A percentile compares a stretch with the other conserved stretches of the same genome.
These are phyloP conservation scores for Amniataba percoides DNA, from an alignment of 2,797 vertebrate genomes.

Conservation along the genomic window DNA sequence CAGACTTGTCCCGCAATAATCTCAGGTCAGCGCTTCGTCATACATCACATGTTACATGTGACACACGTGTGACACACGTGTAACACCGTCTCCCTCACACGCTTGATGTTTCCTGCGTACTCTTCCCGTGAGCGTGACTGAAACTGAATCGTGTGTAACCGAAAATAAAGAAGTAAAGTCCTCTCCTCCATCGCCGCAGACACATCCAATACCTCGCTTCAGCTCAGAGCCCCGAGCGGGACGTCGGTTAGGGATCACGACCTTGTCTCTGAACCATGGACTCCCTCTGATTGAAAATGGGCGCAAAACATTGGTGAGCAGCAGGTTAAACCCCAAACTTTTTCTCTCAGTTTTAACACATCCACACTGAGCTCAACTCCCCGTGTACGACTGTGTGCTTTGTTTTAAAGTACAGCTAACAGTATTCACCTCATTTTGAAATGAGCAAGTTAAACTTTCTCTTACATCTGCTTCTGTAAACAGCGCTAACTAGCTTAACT, in stretches of 20 bases:
- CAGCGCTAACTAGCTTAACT: too few species aligned
- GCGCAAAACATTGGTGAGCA: not conserved
- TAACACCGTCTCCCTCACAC: not conserved
- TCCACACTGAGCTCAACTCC: not conserved
- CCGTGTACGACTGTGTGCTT: too few species aligned
- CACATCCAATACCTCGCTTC: not conserved
- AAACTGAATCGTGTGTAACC: not conserved
- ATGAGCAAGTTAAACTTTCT: too few species aligned
- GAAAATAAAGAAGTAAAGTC: not conserved
- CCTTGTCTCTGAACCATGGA: not conserved
- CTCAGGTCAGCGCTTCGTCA: not conserved
- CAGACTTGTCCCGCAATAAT: not conserved
- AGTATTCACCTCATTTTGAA: too few species aligned
- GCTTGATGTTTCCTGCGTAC: too few species aligned
- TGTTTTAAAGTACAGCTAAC: too few species aligned
- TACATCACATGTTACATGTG: not conserved
- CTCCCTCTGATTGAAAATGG: slow-evolving; percentile 5
- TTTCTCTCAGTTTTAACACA: not conserved
- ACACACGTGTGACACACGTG: not conserved
- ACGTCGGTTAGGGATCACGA: slow-evolving; percentile 12
- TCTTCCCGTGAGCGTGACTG: not conserved
- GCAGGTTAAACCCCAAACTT: not conserved
- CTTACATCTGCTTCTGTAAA: too few species aligned
- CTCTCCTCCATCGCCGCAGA: not conserved
- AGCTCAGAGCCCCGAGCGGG: not conserved